Percentiles rank a stretch among this genome's conserved stretches.
Evolutionary conservation across 2,888 invertebrate genomes (phyloP).

Genomic region (Pterostichus madidus): DNA sequence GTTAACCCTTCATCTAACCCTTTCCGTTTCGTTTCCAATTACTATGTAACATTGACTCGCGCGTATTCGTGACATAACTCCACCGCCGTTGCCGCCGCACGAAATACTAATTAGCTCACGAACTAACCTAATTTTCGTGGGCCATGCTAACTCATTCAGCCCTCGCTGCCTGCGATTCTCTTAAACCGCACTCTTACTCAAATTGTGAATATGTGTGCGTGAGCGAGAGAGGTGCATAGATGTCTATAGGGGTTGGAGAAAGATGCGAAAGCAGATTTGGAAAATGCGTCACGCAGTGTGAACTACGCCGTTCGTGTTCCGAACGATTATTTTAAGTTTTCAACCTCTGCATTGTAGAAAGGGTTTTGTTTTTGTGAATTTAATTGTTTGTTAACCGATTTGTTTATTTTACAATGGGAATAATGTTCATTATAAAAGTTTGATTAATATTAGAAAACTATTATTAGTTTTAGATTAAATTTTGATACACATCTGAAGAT

Average conservation of each 20-base stretch:
- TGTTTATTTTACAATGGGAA: not conserved
- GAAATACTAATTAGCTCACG: constrained; percentile 52
- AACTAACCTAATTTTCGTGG: constrained; percentile 58
- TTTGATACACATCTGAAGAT: constrained; percentile 30
- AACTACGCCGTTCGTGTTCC: constrained; percentile 19
- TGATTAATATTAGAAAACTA: constrained; percentile 25
- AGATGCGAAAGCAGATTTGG: not conserved
- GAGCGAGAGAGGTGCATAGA: constrained; percentile 5
- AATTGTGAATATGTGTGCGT: constrained; percentile 1
- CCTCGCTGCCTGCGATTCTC: constrained; percentile 37
- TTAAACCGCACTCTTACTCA: constrained; percentile 61
- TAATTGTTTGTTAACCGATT: constrained; percentile 15
- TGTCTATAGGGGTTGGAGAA: not conserved
- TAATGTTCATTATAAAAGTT: constrained; percentile 12
- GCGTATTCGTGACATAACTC: constrained; percentile 51
- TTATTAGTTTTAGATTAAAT: constrained; percentile 32
- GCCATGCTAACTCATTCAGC: constrained; percentile 52
- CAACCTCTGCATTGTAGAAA: not conserved
- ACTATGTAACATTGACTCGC: constrained; percentile 43
- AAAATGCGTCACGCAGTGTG: constrained; percentile 15
- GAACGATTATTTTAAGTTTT: constrained; percentile 1
- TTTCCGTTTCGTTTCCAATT: constrained; percentile 42
- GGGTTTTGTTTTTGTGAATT: constrained; percentile 16
- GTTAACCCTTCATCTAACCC: constrained; percentile 48
- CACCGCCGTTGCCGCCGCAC: constrained; percentile 17